Base-by-base conservation (phyloP, 2,113 vertebrate species). In the Megatriorchis doriae region DNA sequence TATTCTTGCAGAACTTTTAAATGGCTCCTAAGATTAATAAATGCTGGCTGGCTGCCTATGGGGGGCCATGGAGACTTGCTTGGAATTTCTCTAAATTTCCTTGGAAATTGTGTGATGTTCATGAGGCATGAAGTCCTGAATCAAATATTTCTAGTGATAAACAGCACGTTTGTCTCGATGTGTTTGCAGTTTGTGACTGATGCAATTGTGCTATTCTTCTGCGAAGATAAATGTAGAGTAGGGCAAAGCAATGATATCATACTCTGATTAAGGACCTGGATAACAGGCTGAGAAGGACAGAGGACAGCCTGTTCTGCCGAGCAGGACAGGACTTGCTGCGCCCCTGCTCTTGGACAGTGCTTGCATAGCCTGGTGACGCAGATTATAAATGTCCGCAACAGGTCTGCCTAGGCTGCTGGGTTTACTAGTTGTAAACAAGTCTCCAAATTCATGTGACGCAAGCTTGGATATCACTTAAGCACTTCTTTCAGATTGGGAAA, bases 1-100 rank as follows among this genome's bases (percentile, higher is more conserved):
- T 75, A 88, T 86, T 71, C 63, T 78, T 84, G 59, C 68, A 84
- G 93, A 93, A 55, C 50, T 88, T 89, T 71, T 59, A 74, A 86
- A 59, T 40, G n/a, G 14, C 52, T 87, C 43, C 45, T 83, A 58
- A 78, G 71, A 70, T 68, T 81, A 91, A 92, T 88, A 86, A 94
- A 43, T 38, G 12, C 71, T 94, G 55, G 21, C 36, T 92, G 75
- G 21, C 62, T 94, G 66, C 0, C 0, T 48, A 16, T 21, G 16
- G 43, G 21, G 61, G 22, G 31, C 9, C 7, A 4, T 15, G 19
- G 74, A 86, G 70, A 43, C 40, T 79, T 88, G 63, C 40, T 53
- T 90, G 58, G 71, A 65, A 73, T 83, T 88, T 18, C 74, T 88
- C 81, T 62, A 66, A 8, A 74, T 86, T 86, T 91, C 75, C 75